A percentile compares a stretch with the other conserved stretches of the same genome.
Evolutionary conservation across 2,888 invertebrate species (phyloP).

Genomic region (Minunthozetes semirufus): DNA sequence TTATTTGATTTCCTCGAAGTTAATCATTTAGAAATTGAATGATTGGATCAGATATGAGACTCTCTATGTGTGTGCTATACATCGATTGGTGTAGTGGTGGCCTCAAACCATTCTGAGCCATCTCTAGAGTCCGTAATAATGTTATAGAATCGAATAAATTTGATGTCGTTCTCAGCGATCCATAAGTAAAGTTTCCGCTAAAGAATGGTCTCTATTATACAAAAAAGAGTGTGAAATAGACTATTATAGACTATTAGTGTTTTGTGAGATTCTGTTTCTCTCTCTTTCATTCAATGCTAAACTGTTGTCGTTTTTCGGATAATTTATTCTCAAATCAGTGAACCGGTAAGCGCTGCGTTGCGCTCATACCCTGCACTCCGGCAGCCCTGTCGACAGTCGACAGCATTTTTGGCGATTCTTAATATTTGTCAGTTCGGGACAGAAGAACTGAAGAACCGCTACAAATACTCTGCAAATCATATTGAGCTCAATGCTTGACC

Average conservation of each 20-base stretch:
- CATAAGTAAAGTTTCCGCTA: constrained; percentile 25
- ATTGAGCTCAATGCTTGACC: constrained; percentile 27
- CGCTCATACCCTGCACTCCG: not conserved
- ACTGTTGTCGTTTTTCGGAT: constrained; percentile 28
- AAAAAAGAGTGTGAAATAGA: constrained; percentile 31
- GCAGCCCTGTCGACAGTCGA: not conserved
- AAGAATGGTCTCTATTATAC: constrained; percentile 25
- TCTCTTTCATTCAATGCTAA: constrained; percentile 2
- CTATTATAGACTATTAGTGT: constrained; percentile 32
- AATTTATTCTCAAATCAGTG: constrained; percentile 26
- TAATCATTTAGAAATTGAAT: constrained; percentile 5
- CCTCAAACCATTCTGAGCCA: not conserved
- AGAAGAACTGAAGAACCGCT: not conserved
- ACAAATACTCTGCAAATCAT: constrained; percentile 5
- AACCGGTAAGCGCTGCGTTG: constrained; percentile 5
- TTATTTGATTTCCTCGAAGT: not conserved
- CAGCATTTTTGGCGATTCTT: constrained; percentile 2
- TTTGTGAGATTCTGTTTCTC: constrained; percentile 10
- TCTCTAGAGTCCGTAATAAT: not conserved
- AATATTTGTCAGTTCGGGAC: constrained; percentile 22
- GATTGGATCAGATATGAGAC: not conserved
- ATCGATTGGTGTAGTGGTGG: not conserved
- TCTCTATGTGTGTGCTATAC: not conserved
- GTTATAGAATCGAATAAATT: constrained; percentile 9
- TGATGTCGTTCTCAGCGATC: constrained; percentile 11